A percentile compares a stretch with the other conserved stretches of the same genome.
Evolutionary conservation across 2,113 vertebrate species (phyloP).

Genomic region (Oncorhynchus gorbuscha): DNA sequence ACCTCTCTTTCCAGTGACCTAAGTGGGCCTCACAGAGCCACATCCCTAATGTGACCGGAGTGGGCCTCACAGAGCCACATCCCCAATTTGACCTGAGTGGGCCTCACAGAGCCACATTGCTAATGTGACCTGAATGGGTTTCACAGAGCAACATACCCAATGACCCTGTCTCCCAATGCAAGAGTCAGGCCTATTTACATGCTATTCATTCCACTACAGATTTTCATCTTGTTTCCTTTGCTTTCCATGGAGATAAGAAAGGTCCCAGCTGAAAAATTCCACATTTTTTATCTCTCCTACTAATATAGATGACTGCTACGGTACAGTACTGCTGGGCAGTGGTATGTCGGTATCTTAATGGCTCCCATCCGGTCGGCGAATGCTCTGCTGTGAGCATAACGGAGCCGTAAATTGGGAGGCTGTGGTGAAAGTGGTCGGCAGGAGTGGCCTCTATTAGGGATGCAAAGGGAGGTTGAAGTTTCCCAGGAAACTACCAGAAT

Average conservation of each 20-base stretch:
- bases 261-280: neutral
- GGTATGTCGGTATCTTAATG: conserved; percentile 40
- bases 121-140: too few relatives aligned
- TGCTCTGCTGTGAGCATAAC: conserved; percentile 12
- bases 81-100: too few relatives aligned
- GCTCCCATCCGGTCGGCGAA: conserved; percentile 37
- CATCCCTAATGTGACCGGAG: too few relatives aligned
- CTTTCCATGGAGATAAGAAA: conserved; percentile 22
- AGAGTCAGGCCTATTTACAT: too few relatives aligned
- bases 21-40: too few relatives aligned
- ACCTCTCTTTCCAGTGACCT: too few relatives aligned
- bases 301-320: neutral
- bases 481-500: too few relatives aligned
- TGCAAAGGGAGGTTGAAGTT: too few relatives aligned
- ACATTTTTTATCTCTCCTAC: conserved; percentile 1
- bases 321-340: neutral
- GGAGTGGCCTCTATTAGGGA: conserved; percentile 17
- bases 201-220: neutral
- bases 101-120: too few relatives aligned
- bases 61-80: too few relatives aligned
- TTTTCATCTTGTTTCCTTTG: neutral
- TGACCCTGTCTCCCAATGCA: too few relatives aligned
- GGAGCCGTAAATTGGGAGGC: conserved; percentile 29
- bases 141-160: too few relatives aligned
- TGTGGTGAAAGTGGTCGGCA: conserved; percentile 36